These are phyloP conservation scores for Riparia riparia DNA, from an alignment of 2,113 vertebrate genomes.

Conservation along the genomic window DNA sequence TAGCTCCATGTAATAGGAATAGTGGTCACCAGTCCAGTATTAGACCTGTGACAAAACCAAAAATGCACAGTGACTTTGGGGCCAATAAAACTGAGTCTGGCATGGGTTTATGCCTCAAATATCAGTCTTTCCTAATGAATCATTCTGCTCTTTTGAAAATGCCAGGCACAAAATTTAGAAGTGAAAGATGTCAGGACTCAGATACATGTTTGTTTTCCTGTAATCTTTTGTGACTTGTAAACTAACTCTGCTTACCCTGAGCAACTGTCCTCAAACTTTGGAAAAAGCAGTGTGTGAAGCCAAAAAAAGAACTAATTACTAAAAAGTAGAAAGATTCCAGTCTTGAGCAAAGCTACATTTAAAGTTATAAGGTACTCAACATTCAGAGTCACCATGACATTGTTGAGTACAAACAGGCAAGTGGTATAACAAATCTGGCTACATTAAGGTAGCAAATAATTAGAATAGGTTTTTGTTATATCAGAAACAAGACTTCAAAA, in stretches of 20 bases:
- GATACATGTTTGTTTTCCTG: neutral
- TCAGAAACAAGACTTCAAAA: neutral
- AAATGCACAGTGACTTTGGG: neutral
- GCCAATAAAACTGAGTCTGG: neutral
- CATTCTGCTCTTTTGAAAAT: neutral
- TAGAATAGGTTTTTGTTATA: neutral
- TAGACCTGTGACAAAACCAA: neutral
- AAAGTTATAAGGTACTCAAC: neutral
- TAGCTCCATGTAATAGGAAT: neutral
- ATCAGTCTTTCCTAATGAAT: neutral
- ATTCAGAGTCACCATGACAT: neutral
- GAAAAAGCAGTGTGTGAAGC: neutral
- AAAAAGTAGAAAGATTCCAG: neutral
- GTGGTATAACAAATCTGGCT: neutral
- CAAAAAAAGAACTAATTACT: neutral
- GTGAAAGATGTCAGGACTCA: neutral
- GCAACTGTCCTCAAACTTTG: neutral
- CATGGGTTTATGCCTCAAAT: neutral
- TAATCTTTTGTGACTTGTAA: neutral
- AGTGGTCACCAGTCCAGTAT: neutral
- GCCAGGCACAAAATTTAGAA: neutral
- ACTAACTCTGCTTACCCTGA: neutral
- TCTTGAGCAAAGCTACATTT: neutral
- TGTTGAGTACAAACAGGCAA: neutral
- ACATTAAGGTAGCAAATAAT: neutral